Percentiles rank a stretch among this genome's conserved stretches.
Evolutionary conservation across 53 echinoderm and acorn worm species (phyloP).

Genomic region (Actinopyga echinites): DNA sequence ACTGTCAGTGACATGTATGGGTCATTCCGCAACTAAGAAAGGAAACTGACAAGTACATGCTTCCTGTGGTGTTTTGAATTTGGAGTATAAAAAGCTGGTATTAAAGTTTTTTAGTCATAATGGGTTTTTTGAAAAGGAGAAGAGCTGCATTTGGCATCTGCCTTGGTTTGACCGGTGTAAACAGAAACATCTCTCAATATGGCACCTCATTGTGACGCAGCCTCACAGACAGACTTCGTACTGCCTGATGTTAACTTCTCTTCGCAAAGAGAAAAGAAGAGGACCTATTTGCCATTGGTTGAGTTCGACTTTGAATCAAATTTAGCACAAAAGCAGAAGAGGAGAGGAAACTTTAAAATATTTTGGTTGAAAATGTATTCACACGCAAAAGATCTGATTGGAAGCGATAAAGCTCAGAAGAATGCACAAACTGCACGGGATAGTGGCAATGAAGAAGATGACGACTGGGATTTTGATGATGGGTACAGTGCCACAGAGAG

Average conservation of each 20-base stretch:
- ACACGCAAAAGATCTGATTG: neutral
- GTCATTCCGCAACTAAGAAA: neutral
- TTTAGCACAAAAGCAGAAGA: neutral
- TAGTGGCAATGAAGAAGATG: constrained; percentile 19
- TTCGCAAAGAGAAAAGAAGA: neutral
- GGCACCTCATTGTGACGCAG: neutral
- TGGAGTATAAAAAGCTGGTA: neutral
- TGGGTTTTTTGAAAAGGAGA: neutral
- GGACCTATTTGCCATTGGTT: constrained; percentile 2
- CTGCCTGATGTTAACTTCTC: neutral
- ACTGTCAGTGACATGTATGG: neutral
- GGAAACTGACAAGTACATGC: neutral
- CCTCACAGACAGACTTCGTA: neutral
- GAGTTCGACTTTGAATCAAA: constrained; percentile 48
- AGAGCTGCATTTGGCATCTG: neutral
- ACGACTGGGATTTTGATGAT: constrained; percentile 49
- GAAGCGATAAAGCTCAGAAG: neutral
- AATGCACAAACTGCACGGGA: neutral
- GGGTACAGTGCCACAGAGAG: constrained; percentile 68
- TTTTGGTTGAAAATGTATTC: constrained; percentile 18
- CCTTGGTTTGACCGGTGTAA: no score
- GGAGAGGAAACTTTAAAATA: neutral
- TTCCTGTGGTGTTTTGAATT: neutral
- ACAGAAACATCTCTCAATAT: neutral
- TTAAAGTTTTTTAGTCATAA: neutral